Evolutionary conservation across 2,888 invertebrate genomes (phyloP), one percentile per base, ranked within the genome.

Genomic region (Tipula helvola): DNA sequence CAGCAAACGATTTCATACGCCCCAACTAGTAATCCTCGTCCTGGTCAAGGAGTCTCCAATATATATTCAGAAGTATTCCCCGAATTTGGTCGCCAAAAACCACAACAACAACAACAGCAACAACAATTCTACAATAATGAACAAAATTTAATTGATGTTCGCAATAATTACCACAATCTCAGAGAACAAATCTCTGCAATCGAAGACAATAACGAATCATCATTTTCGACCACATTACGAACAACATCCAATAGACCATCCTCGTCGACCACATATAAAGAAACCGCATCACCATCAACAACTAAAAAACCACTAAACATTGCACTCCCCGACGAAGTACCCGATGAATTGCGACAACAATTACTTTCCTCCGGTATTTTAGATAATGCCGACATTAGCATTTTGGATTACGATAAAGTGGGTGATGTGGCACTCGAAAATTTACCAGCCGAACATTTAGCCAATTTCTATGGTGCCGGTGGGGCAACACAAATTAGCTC

Each of bases 321-420:
- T 88, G 92, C 93, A 88, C 91, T 97, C 83, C 97, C 97, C 12
- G 97, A 96, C 89, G 97, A 97, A 92, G 97, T 97, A 5, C 97
- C 97, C 4, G 97, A 96, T 88, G 97, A 97, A 89, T 93, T 97
- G 85, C 93, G 97, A 71, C 94, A 96, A 90, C 97, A 97, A 89
- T 92, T 97, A 5, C 91, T 97, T 85, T 95, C 96, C 86, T 97
- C 97, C 0, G 97, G 97, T 57, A 97, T 97, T 89, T 92, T 97
- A 87, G 95, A 96, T 88, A 96, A 97, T 89, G 97, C 97, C 84
- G 96, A 97, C 89, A 97, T 97, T 87, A 97, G 97, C 88, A 94
- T 97, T 86, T 91, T 97, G 87, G 97, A 97, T 91, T 97, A 97
- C 89, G 97, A 97, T 89, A 97, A 97, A 92, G 95, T 96, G 71